Percentiles rank a stretch among this genome's conserved stretches.
Evolutionary conservation across 1,140 invertebrate genomes (phyloP).

Genomic region (Musca domestica): DNA sequence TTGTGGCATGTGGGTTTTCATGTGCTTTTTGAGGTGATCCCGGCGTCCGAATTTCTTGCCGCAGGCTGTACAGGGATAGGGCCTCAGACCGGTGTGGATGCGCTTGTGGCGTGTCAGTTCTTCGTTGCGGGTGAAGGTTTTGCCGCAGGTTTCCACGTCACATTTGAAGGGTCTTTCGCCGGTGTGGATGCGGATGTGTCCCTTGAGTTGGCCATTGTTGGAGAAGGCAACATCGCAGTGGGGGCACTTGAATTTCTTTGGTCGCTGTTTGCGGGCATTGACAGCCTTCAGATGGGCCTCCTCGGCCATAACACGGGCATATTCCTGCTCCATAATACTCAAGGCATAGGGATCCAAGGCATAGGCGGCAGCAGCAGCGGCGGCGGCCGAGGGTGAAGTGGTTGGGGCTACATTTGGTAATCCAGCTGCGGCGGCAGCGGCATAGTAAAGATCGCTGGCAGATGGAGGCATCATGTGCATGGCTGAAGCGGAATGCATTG

Average conservation of each 20-base stretch:
- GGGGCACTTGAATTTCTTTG: slow-evolving; percentile 85
- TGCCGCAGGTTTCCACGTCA: slow-evolving; percentile 77
- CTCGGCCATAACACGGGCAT: slow-evolving; percentile 64
- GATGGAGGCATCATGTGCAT: slow-evolving; percentile 10
- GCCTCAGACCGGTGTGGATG: slow-evolving; percentile 82
- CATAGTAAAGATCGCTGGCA: slow-evolving; percentile 40
- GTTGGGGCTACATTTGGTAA: not conserved
- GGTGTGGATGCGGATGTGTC: slow-evolving; percentile 88
- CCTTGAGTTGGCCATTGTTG: slow-evolving; percentile 89
- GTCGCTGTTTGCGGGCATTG: slow-evolving; percentile 71
- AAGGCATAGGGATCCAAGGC: slow-evolving; percentile 48
- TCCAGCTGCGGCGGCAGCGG: slow-evolving; percentile 29
- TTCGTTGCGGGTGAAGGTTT: slow-evolving; percentile 90
- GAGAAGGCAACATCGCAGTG: slow-evolving; percentile 87
- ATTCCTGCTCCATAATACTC: slow-evolving; percentile 62
- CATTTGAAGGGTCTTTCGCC: slow-evolving; percentile 86
- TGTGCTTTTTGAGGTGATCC: slow-evolving; percentile 84
- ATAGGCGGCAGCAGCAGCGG: slow-evolving; percentile 32
- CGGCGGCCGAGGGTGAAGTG: slow-evolving; percentile 23
- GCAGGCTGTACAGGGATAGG: slow-evolving; percentile 76
- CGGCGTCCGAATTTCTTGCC: slow-evolving; percentile 86
- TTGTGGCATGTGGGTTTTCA: slow-evolving; percentile 53
- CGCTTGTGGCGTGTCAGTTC: slow-evolving; percentile 87
- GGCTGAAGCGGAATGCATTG: slow-evolving; percentile 3
- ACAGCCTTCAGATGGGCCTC: slow-evolving; percentile 64